Evolutionary conservation across 2,888 invertebrate species (phyloP).

Genomic region (Gisinianus flammeolus): DNA sequence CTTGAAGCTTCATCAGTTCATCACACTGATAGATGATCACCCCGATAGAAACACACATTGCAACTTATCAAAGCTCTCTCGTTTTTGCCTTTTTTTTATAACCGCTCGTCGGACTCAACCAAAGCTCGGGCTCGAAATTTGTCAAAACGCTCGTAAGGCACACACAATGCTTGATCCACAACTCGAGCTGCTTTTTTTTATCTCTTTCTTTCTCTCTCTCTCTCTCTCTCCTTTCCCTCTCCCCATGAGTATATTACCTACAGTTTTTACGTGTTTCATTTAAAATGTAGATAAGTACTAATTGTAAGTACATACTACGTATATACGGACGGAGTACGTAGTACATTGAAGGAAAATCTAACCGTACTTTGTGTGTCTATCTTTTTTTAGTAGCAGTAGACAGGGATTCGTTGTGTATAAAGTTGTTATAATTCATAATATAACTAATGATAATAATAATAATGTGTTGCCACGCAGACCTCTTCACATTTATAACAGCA

Average conservation of each 20-base stretch:
- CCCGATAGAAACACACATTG: constrained; percentile 41
- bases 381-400: neutral
- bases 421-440: constrained; percentile 37
- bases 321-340: neutral
- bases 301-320: constrained; percentile 10
- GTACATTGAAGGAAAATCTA: neutral
- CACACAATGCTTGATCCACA: constrained; percentile 35
- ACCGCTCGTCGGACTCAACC: constrained; percentile 11
- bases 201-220: neutral
- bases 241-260: constrained; percentile 28
- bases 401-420: neutral
- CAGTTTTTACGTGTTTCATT: constrained; percentile 7
- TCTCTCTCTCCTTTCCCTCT: constrained; percentile 17
- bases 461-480: constrained; percentile 31
- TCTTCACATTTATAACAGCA: constrained; percentile 25
- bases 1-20: constrained; percentile 37
- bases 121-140: constrained; percentile 45
- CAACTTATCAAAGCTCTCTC: constrained; percentile 40
- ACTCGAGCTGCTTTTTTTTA: constrained; percentile 19
- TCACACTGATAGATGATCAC: constrained; percentile 45
- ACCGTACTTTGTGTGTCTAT: constrained; percentile 11
- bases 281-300: neutral
- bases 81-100: neutral
- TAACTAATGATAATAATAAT: constrained; percentile 40
- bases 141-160: constrained; percentile 43